Evolutionary conservation across 2,888 invertebrate species (phyloP).

Genomic region (Ellobium chinense): DNA sequence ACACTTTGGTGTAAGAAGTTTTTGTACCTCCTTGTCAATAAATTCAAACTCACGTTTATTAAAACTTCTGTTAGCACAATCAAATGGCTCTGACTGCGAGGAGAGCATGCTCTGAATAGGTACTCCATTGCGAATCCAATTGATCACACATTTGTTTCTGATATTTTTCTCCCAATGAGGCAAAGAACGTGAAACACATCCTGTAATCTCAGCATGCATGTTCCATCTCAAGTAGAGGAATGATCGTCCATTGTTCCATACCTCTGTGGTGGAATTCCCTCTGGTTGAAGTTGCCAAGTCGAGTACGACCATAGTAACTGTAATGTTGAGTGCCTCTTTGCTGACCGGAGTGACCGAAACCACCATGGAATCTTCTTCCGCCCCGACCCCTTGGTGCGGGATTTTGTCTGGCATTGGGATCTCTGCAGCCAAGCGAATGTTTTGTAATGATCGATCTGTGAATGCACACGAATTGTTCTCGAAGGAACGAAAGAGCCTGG

Average conservation of each 20-base stretch:
- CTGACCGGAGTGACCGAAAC: background rate
- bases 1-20: background rate
- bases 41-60: background rate
- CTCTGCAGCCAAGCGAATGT: background rate
- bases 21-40: background rate
- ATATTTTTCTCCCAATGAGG: background rate
- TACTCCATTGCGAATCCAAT: background rate
- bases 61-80: background rate
- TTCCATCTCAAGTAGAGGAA: background rate
- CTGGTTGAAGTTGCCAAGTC: background rate
- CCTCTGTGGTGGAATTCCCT: background rate
- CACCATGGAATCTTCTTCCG: background rate
- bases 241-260: background rate
- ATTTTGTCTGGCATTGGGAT: background rate
- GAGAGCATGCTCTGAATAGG: background rate
- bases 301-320: background rate
- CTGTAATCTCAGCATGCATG: background rate
- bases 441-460: background rate
- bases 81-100: background rate
- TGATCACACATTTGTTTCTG: background rate
- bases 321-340: background rate
- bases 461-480: constrained; percentile 1
- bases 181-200: background rate
- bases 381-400: background rate
- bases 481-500: background rate